phyloP scores from a whole-genome alignment of 2,888 invertebrate species.

The Anthophora plumipes region DNA sequence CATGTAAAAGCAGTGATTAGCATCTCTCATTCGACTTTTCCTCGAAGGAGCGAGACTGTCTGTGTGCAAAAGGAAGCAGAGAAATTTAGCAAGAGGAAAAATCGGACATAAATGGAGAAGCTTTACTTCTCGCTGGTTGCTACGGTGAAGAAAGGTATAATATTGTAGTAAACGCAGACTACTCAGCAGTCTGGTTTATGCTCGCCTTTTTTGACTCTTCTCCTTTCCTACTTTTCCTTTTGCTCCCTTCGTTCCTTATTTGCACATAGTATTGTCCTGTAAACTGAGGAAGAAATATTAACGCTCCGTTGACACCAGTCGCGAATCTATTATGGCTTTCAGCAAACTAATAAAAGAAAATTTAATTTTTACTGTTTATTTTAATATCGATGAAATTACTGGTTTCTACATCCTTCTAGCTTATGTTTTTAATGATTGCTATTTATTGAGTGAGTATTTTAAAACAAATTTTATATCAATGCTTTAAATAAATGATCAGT shows the following conservation, averaged over 20 bases:
- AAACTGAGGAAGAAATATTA: slow-evolving; percentile 55
- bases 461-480: too few relatives aligned
- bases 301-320: slow-evolving; percentile 49
- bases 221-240: slow-evolving; percentile 26
- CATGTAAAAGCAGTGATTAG: background rate
- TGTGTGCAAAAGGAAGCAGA: background rate
- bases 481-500: too few relatives aligned
- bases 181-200: slow-evolving; percentile 51
- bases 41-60: slow-evolving; percentile 1
- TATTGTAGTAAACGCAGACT: slow-evolving; percentile 57
- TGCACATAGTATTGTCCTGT: slow-evolving; percentile 57
- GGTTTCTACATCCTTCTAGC: background rate
- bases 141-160: slow-evolving; percentile 44
- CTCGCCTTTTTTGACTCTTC: slow-evolving; percentile 34
- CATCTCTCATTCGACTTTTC: slow-evolving; percentile 15
- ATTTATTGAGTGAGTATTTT: too few relatives aligned
- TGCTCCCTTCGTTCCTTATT: slow-evolving; percentile 50
- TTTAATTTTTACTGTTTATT: background rate
- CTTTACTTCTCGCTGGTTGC: slow-evolving; percentile 28
- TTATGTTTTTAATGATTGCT: background rate
- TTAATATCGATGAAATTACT: background rate
- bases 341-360: slow-evolving; percentile 26
- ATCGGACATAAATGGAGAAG: slow-evolving; percentile 34
- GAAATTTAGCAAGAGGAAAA: slow-evolving; percentile 38
- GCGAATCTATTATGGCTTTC: slow-evolving; percentile 14